phyloP scores from a whole-genome alignment of 1,140 invertebrate species.

The Philaenus spumarius region DNA sequence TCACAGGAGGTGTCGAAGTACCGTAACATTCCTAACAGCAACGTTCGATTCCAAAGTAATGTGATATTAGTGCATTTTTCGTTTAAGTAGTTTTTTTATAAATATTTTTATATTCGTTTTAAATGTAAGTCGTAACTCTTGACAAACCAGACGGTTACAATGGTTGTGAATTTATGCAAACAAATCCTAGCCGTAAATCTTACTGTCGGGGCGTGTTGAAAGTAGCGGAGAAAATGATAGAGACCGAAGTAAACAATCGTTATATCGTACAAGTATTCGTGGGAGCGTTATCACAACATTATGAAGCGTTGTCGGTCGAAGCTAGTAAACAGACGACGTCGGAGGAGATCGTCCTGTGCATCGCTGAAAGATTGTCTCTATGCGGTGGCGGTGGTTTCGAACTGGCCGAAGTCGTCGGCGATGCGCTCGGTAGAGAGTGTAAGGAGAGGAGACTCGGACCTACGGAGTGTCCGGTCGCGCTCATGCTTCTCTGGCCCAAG shows the following conservation, averaged over 20 bases:
- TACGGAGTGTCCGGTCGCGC: constrained; percentile 80
- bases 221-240: background rate
- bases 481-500: constrained; percentile 92
- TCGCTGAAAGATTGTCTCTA: constrained; percentile 68
- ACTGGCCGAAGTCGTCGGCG: constrained; percentile 82
- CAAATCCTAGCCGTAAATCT: too few relatives aligned
- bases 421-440: constrained; percentile 76
- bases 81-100: too few relatives aligned
- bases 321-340: constrained; percentile 87
- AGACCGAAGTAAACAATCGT: constrained; percentile 5
- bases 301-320: constrained; percentile 85
- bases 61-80: too few relatives aligned
- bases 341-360: constrained; percentile 82
- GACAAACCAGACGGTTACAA: too few relatives aligned
- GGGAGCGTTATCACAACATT: constrained; percentile 78
- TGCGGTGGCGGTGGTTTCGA: constrained; percentile 61
- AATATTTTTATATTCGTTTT: too few relatives aligned
- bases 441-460: constrained; percentile 84
- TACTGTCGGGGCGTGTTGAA: too few relatives aligned
- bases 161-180: too few relatives aligned
- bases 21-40: too few relatives aligned
- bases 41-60: too few relatives aligned
- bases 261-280: constrained; percentile 71
- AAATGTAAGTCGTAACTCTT: too few relatives aligned
- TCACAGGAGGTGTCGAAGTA: too few relatives aligned